Evolutionary conservation across 2,797 vertebrate genomes (phyloP), one percentile per base, ranked within the genome.

Genomic region (Masticophis lateralis): DNA sequence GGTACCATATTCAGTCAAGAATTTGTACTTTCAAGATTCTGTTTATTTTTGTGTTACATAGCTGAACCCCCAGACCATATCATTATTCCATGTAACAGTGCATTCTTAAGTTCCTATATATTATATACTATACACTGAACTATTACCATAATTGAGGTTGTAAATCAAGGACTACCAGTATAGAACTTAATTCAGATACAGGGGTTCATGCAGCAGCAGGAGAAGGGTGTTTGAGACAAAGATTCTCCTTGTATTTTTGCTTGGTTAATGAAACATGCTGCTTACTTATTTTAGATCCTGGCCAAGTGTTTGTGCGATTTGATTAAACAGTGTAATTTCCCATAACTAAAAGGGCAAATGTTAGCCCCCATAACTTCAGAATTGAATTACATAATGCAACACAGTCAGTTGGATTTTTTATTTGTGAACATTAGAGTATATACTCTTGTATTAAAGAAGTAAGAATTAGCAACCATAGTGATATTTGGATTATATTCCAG

Each of bases 361-460:
- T 83, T 8, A 5, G 4, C 0, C 16, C 12, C 32, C 25, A 43
- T 14, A 16, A 37, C n/a, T 86, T 90, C 16, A 61, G 27, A 55
- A 47, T 86, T 86, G 69, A 79, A 55, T 11, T 90, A 60, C 55
- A 92, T 60, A 7, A 20, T 56, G 32, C n/a, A 57, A 4, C 32
- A 57, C 53, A 60, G 27, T 22, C 56, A 83, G 69, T 43, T 47
- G 86, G n/a, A 90, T 25, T 66, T 83, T 14, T 89, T 27, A 37
- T 89, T 92, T 55, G 37, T 74, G 43, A 66, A 47, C 47, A 20
- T 37, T 16, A 56, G 8, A 5, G 27, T 86, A 56, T 55, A 87
- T 90, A 87, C 28, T 90, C 3, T 69, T 32, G 28, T 74, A 87
- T 93, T 87, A 93, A 69, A 90, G 51, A 43, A 25, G 47, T 90